Conservation (phyloP, 2,113 vertebrate genomes). For the Scatophagus argus region DNA sequence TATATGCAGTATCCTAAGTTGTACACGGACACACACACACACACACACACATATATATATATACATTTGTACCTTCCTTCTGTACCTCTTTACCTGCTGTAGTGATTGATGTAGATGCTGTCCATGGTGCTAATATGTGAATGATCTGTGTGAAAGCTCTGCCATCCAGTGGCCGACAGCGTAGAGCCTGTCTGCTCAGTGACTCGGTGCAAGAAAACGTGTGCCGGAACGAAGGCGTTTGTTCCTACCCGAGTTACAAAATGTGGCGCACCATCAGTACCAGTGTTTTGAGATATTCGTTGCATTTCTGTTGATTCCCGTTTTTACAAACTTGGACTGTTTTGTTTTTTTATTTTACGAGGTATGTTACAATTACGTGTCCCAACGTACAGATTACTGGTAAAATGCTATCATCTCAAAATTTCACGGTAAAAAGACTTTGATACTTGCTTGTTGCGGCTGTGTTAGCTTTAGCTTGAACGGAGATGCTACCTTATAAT, state of each 20-base stretch:
- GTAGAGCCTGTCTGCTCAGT: not conserved
- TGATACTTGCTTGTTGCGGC: not conserved
- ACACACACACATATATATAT: not conserved
- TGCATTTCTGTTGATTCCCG: not conserved
- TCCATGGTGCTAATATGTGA: slow-evolving; percentile 51
- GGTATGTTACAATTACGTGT: not conserved
- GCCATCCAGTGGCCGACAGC: slow-evolving; percentile 66
- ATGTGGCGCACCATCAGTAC: slow-evolving; percentile 10
- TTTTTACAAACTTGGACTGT: not conserved
- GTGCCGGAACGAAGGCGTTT: slow-evolving; percentile 15
- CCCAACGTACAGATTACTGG: rapidly evolving
- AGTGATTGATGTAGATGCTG: not conserved
- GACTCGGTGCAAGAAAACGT: rapidly evolving
- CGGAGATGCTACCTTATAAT: not conserved
- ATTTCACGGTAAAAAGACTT: not conserved
- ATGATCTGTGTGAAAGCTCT: slow-evolving; percentile 20
- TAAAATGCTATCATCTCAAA: not conserved
- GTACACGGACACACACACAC: not conserved
- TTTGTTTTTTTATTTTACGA: not conserved
- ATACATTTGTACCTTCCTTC: not conserved
- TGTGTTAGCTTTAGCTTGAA: slow-evolving; percentile 21
- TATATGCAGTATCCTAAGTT: not conserved
- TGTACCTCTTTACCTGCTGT: not conserved
- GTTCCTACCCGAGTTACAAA: slow-evolving; percentile 63
- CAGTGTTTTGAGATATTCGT: slow-evolving; percentile 2